phyloP scores from a whole-genome alignment of 37 sponge, comb jelly and placozoan species.

The Geodia barretti region DNA sequence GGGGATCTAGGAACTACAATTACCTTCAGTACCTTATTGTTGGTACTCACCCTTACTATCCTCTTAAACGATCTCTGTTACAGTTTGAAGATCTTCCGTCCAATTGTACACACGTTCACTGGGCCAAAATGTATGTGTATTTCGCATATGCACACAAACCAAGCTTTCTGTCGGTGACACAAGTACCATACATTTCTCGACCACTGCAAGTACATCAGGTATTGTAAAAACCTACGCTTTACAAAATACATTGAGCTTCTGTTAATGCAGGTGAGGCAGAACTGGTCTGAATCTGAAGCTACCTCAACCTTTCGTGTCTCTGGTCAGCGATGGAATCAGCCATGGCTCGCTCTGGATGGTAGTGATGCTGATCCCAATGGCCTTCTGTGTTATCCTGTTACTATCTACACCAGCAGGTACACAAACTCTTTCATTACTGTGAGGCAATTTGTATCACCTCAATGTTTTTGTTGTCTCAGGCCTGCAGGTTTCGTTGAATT shows the following conservation, averaged over 20 bases:
- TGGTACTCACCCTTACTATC: constrained; percentile 2
- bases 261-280: background rate
- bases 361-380: constrained; percentile 4
- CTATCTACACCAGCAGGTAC: constrained; percentile 14
- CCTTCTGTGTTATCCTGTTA: background rate
- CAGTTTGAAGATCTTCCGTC: constrained; percentile 36
- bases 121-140: constrained; percentile 38
- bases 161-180: constrained; percentile 1
- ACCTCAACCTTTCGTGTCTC: constrained; percentile 1
- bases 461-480: too few species aligned
- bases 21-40: constrained; percentile 29
- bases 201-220: constrained; percentile 10
- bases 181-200: constrained; percentile 32
- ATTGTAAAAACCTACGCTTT: too few species aligned
- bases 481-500: constrained; percentile 22
- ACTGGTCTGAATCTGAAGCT: constrained; percentile 34
- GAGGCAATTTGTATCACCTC: too few species aligned
- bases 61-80: constrained; percentile 33
- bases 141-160: constrained; percentile 32
- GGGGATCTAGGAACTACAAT: background rate
- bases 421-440: too few species aligned
- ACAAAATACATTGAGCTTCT: too few species aligned
- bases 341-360: constrained; percentile 27
- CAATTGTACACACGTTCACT: background rate
- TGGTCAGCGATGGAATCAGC: background rate